Evolutionary conservation across 2,113 vertebrate genomes (phyloP), one percentile per base, ranked within the genome.

Genomic region (Mastomys coucha): DNA sequence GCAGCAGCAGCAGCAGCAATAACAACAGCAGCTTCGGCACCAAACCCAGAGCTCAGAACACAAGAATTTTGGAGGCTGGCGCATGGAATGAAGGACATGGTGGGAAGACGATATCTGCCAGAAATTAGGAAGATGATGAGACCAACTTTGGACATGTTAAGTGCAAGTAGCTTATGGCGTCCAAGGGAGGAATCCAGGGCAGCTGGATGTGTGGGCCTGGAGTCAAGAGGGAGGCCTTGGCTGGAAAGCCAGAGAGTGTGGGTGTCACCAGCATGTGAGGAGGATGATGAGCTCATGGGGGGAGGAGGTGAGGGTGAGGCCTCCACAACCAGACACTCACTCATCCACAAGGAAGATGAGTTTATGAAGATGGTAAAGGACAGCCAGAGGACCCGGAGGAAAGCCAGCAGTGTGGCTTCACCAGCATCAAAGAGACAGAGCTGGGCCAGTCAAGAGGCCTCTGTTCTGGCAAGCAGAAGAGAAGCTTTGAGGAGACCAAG

Each of bases 261-360:
- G 93, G 87, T 81, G 93, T 84, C 10, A 0, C 89, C 73, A 94
- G 63, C 63, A 65, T 88, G 87, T 42, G 28, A 95, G 84, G 13
- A 77, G 94, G 91, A 94, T 87, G 88, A 95, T 97, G 96, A 96
- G 92, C 89, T 97, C 97, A 89, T 91, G 51, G 78, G 19, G 16
- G 80, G 51, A 10, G 36, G 76, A 87, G 77, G 45, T 0, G 0
- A 58, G 58, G 2, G 14, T 14, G 22, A 96, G 94, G 49, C 65
- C 31, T 84, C 82, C 81, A 51, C 16, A 85, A 56, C 42, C 70
- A 91, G 69, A 96, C 67, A 24, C 45, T 91, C 65, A 24, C 45
- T 91, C 53, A 81, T 63, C 67, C 82, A 78, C 51, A 70, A 31
- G 60, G 63, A 88, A 88, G 85, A 94, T 81, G 72, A 87, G 93